These are phyloP conservation scores for Antheraea pernyi DNA, from an alignment of 1,140 invertebrate genomes.

Conservation along the genomic window DNA sequence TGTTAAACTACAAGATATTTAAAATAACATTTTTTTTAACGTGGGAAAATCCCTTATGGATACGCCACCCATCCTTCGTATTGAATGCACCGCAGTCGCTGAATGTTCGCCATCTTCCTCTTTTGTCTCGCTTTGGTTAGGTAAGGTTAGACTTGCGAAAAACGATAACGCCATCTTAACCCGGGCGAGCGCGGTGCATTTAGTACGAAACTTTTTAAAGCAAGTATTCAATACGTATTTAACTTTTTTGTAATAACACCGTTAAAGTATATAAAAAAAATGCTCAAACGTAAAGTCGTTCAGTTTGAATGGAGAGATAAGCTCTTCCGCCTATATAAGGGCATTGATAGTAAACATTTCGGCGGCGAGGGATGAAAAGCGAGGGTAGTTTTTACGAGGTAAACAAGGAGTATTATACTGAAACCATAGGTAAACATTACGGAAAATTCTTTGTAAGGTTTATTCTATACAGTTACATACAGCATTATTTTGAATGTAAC, in stretches of 20 bases:
- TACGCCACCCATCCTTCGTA: too few species aligned
- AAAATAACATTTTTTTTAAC: too few species aligned
- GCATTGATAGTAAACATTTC: slow-evolving; percentile 4
- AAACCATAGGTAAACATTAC: slow-evolving; percentile 46
- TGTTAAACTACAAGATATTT: too few species aligned
- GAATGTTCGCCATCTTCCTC: too few species aligned
- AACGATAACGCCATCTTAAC: too few species aligned
- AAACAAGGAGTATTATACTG: slow-evolving; percentile 54
- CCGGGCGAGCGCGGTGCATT: too few species aligned
- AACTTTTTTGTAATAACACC: neutral
- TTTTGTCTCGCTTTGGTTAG: too few species aligned
- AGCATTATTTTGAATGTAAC: too few species aligned
- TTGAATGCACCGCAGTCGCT: too few species aligned
- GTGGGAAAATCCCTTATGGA: too few species aligned
- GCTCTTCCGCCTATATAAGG: slow-evolving; percentile 5
- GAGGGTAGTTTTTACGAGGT: slow-evolving; percentile 68
- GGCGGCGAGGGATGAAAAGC: slow-evolving; percentile 51
- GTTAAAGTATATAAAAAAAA: slow-evolving; percentile 5
- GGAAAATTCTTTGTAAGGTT: neutral
- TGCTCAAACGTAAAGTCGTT: neutral
- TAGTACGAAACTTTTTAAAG: neutral
- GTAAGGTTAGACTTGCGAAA: too few species aligned
- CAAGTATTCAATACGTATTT: neutral
- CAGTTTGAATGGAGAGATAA: slow-evolving; percentile 12
- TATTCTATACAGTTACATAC: neutral